Conservation (phyloP, 2,797 vertebrate genomes). For the Gambelia wislizenii region DNA sequence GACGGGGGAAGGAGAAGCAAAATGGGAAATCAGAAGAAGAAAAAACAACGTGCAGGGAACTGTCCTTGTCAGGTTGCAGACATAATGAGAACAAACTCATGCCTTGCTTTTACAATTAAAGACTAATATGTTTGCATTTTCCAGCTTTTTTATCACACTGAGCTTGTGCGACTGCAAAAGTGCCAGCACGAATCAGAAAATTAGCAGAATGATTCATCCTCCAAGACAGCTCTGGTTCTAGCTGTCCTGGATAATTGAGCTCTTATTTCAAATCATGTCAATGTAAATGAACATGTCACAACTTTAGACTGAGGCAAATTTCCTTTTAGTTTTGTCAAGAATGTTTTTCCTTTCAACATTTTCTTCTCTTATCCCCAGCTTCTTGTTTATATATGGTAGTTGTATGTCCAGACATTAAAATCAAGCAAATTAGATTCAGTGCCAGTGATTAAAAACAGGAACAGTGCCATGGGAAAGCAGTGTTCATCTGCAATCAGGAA, state of each 20-base stretch:
- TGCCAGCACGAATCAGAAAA: slow-evolving; percentile 39
- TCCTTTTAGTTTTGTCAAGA: neutral
- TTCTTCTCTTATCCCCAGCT: neutral
- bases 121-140: slow-evolving; percentile 33
- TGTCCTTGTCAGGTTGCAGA: slow-evolving; percentile 1
- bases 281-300: slow-evolving; percentile 42
- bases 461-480: neutral
- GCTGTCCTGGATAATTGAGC: slow-evolving; percentile 49
- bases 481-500: neutral
- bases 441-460: neutral
- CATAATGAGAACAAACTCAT: slow-evolving; percentile 5
- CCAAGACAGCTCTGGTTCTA: slow-evolving; percentile 53
- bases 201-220: slow-evolving; percentile 54
- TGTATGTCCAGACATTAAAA: neutral
- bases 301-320: slow-evolving; percentile 29
- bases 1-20: slow-evolving; percentile 19
- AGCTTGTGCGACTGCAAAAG: slow-evolving; percentile 27
- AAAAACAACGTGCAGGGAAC: fast-evolving
- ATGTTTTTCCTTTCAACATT: neutral
- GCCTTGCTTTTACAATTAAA: slow-evolving; percentile 42
- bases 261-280: slow-evolving; percentile 49
- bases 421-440: neutral
- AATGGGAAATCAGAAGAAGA: slow-evolving; percentile 19
- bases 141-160: slow-evolving; percentile 39
- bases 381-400: neutral